phyloP scores from a whole-genome alignment of 2,113 vertebrate species.

The Hydrolagus affinis region DNA sequence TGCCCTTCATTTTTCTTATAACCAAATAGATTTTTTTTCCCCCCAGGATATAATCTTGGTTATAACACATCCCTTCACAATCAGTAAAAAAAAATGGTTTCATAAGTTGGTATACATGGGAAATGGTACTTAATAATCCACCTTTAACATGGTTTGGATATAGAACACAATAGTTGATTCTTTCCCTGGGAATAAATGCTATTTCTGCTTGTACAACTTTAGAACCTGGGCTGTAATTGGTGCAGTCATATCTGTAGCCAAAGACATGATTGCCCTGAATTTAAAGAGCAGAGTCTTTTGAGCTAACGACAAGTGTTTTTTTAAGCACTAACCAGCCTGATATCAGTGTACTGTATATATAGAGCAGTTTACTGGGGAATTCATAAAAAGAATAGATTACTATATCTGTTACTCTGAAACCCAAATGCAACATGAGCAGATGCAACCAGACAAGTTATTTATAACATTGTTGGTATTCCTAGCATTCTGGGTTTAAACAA shows the following conservation, averaged over 20 bases:
- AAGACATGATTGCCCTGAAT: not conserved
- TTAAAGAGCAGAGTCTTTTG: not conserved
- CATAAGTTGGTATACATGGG: not conserved
- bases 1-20: not conserved
- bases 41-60: not conserved
- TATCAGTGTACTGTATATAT: not conserved
- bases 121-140: not conserved
- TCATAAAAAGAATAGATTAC: too few species aligned
- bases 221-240: not conserved
- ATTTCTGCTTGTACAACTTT: conserved; percentile 19
- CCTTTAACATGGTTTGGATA: not conserved
- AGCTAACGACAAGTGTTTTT: not conserved
- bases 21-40: not conserved
- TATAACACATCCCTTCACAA: not conserved
- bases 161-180: not conserved
- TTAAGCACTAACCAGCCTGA: not conserved
- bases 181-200: conserved; percentile 18
- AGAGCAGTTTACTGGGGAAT: not conserved
- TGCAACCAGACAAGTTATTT: not conserved
- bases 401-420: not conserved
- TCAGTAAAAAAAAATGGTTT: not conserved
- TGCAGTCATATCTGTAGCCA: not conserved
- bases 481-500: not conserved
- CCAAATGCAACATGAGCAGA: not conserved
- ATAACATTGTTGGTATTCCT: not conserved